Base-by-base conservation (phyloP, 2,113 vertebrate species). In the Trichomycterus rosablanca region DNA sequence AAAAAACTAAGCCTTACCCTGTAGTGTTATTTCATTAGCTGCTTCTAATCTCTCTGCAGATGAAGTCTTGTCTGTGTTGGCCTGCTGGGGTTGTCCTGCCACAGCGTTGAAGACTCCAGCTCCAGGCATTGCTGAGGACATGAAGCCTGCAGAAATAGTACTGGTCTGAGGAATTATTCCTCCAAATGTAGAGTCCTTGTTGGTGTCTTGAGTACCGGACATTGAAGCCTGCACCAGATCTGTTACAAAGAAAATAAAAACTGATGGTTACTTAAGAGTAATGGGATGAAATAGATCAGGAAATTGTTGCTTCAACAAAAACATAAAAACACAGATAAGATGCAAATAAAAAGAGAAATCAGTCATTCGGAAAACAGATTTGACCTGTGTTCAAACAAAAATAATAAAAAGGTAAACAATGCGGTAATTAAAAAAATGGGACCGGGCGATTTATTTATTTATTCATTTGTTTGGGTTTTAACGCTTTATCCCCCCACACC, bases 111-210 rank as follows among this genome's bases (percentile, higher is more conserved):
- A 98, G 65, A 92, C 75, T n/a, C 75, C 83, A 40, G 88, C 85
- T 70, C 90, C 82, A 34, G 91, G 87, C 50, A 97, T 85, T 0
- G 86, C 88, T 8, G 92, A 88, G 45, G 95, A 80, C 81, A 96
- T 88, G 67, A 82, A 89, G 80, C 87, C 86, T 45, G 90, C 83
- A 20, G 92, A 90, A 43, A 97, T 84, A 0, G 87, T 80, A 68
- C 85, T 86, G 50, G 87, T 86, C 26, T 91, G 90, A 59, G 94
- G 85, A 65, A 95, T 90, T 76, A 97, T 87, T 54, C 83, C 73
- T 48, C 83, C 76, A 65, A 93, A 98, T 11, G 87, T 87, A 52
- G 92, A 85, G 23, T 96, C 92, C 77, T 98, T 97, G 69, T 87
- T 82, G 1, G 82, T 76, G 22, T 97, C 95, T 76, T 94, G 92